A percentile compares a stretch with the other conserved stretches of the same genome.
Evolutionary conservation across 2,797 vertebrate genomes (phyloP).

Genomic region (Columba guinea): DNA sequence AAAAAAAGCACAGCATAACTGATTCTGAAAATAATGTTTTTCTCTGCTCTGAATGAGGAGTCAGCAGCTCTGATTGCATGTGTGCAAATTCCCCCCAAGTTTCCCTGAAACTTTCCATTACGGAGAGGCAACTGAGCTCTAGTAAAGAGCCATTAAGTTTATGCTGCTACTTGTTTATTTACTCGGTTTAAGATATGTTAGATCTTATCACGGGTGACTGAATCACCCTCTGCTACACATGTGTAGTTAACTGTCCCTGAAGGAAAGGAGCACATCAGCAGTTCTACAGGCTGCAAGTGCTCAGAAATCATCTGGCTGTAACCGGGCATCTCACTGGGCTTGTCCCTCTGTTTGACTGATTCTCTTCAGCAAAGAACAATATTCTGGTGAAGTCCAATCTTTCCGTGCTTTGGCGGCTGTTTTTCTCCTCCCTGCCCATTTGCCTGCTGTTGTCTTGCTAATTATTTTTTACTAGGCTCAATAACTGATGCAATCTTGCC

Average conservation of each 20-base stretch:
- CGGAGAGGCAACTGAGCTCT: not conserved
- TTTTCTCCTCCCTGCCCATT: constrained; percentile 22
- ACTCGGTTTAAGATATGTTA: not conserved
- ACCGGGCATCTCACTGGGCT: not conserved
- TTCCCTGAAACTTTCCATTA: constrained; percentile 40
- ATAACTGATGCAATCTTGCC: constrained; percentile 35
- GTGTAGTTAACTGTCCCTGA: not conserved
- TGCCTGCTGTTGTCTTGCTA: constrained; percentile 50
- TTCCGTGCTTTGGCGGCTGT: constrained; percentile 3
- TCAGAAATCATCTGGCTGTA: not conserved
- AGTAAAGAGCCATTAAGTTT: not conserved
- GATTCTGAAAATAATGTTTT: not conserved
- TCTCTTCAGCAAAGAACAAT: not conserved
- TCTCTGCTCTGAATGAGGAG: not conserved
- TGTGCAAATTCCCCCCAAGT: constrained; percentile 37
- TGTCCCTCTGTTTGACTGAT: not conserved
- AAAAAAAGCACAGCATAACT: not conserved
- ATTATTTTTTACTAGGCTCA: constrained; percentile 54
- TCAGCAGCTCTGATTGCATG: constrained; percentile 38
- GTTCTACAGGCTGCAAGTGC: not conserved
- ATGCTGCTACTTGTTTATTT: constrained; percentile 33
- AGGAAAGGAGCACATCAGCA: not conserved
- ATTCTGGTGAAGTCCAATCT: not conserved
- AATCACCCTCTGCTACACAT: not conserved
- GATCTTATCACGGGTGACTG: not conserved